Base-by-base conservation (phyloP, 2,797 vertebrate species). In the Lepilemur ruficaudatus region DNA sequence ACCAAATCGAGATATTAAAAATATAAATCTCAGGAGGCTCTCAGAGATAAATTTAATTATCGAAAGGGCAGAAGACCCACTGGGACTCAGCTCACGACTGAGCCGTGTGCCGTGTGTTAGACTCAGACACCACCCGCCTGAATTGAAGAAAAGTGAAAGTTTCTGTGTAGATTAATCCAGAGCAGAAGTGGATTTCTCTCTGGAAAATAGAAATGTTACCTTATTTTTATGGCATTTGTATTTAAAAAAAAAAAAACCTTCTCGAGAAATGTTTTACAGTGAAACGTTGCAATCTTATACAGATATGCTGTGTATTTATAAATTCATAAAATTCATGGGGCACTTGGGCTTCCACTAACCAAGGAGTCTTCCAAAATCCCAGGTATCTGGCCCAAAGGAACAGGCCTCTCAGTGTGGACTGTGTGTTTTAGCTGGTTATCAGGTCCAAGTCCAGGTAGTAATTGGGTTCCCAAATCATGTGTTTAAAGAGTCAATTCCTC, bases 11-110 rank as follows among this genome's bases (percentile, higher is more conserved):
- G 94, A 96, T 96, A 98, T 96, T 98, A 96, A 90, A 97, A 82
- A 72, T 85, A 96, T 79, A 97, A 38, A 89, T 97, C 96, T 98
- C 96, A 48, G 75, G 97, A 98, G 98, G 91, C 87, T 93, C 98
- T 98, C 97, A 72, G 79, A 96, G 97, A 57, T 90, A 94, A 97
- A 98, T 98, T 97, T 98, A 98, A 98, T 98, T 98, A 98, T 96
- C 14, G 1, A 95, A 97, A 98, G 97, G 94, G 89, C 96, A 96
- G 61, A 41, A 94, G 95, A 91, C 78, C 84, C 90, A 61, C 75
- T 86, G 92, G 32, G 75, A 90, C 85, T 96, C 79, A 28, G 38
- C 95, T 92, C 79, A 1, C 32, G 85, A 96, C 91, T n/a, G n/a
- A n/a, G n/a, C n/a, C 81, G 18, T 20, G 43, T 7, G 70, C 9